phyloP scores from a whole-genome alignment of 2,113 vertebrate genomes.

The Oenanthe oenanthe region DNA sequence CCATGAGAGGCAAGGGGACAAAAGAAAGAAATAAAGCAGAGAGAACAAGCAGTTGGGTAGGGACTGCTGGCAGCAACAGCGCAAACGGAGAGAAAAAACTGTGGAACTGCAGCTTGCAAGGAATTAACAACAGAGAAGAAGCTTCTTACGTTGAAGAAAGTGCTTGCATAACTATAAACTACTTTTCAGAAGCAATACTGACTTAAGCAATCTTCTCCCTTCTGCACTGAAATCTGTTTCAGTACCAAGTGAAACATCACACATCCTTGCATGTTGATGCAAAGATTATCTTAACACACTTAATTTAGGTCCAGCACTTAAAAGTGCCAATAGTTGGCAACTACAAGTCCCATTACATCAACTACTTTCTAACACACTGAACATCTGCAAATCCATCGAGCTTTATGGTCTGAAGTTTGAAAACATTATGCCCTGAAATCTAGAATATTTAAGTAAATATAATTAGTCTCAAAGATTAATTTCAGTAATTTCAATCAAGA shows the following conservation, averaged over 20 bases:
- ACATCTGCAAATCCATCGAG: not conserved
- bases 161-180: not conserved
- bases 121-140: not conserved
- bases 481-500: not conserved
- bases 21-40: not conserved
- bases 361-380: not conserved
- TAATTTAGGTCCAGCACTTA: not conserved
- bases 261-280: not conserved
- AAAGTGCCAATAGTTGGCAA: not conserved
- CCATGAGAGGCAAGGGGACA: not conserved
- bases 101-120: not conserved
- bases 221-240: not conserved
- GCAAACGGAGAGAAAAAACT: not conserved
- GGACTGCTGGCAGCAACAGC: not conserved
- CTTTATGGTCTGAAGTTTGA: not conserved
- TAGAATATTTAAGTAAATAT: not conserved
- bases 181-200: not conserved
- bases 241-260: not conserved
- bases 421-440: not conserved
- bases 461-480: not conserved
- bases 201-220: not conserved
- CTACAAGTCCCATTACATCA: not conserved
- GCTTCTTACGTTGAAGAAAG: not conserved
- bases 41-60: not conserved
- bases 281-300: not conserved